Evolutionary conservation across 2,888 invertebrate genomes (phyloP), one percentile per base, ranked within the genome.

Genomic region (Crioceris asparagi): DNA sequence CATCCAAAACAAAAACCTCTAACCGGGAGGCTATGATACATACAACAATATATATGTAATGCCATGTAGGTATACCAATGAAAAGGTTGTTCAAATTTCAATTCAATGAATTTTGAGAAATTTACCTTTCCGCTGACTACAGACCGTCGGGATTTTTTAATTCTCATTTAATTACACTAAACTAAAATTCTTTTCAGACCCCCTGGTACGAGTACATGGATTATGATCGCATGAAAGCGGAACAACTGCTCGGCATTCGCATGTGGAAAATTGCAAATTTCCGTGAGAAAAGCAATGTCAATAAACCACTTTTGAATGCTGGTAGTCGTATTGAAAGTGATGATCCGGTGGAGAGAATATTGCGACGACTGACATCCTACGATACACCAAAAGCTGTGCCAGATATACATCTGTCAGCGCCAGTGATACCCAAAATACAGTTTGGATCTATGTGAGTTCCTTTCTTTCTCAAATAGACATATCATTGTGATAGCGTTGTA

Each of bases 171-270:
- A n/a, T n/a, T n/a, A n/a, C n/a, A n/a, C n/a, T n/a, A n/a, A n/a
- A n/a, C n/a, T n/a, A n/a, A n/a, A n/a, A n/a, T n/a, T n/a, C n/a
- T n/a, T n/a, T n/a, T 19, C 49, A 71, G 71, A 60, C 58, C 37
- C 74, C 76, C 19, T 83, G 83, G 83, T 64, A 76, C 11, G 80
- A 83, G 52, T 78, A 72, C 53, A 56, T 83, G 1, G 73, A 78
- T 56, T 67, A 73, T 19, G 69, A 71, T 37, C 53, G 63, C 11
- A 65, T 80, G 15, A 70, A 72, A 39, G 64, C 67, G 39, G 64
- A 66, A 17, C 73, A 75, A 57, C 55, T 66, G 33, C 60, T 66
- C 8, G 67, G 69, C 29, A 60, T 72, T 0, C 64, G 66, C 36
- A 64, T 69, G 4, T 80, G 79, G 79, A 61, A 68, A 30, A 62